Conservation (phyloP, 2,797 vertebrate genomes). For the Clarias laeviceps region DNA sequence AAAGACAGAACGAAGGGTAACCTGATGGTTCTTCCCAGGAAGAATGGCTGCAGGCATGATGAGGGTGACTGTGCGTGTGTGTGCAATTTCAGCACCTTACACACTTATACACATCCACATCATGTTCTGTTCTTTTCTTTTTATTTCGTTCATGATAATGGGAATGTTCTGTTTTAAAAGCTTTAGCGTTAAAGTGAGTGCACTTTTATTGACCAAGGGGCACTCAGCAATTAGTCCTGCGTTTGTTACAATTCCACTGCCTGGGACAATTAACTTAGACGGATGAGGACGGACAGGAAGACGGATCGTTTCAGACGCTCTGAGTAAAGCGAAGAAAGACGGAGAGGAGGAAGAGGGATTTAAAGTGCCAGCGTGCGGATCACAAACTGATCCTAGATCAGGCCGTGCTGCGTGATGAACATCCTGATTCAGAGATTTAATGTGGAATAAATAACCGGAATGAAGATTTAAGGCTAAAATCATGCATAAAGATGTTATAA, state of each 20-base stretch:
- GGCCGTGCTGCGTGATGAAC: neutral
- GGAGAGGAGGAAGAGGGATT: neutral
- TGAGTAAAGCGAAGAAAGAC: neutral
- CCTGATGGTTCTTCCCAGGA: neutral
- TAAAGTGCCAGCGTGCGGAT: conserved; percentile 14
- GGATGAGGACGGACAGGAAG: conserved; percentile 13
- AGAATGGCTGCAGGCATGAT: neutral
- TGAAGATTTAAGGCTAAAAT: neutral
- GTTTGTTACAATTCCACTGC: neutral
- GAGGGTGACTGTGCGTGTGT: neutral
- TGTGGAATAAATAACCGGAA: neutral
- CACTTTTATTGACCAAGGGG: neutral
- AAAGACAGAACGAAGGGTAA: conserved; percentile 39
- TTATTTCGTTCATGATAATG: neutral
- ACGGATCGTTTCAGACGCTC: neutral
- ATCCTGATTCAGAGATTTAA: conserved; percentile 1
- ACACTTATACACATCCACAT: neutral
- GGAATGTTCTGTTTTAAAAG: neutral
- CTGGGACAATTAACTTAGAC: conserved; percentile 2
- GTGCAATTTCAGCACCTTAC: neutral
- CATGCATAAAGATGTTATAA: neutral
- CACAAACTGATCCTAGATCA: conserved; percentile 33
- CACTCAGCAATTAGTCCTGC: conserved; percentile 24
- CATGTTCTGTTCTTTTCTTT: neutral
- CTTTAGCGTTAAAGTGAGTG: neutral